Evolutionary conservation across 2,888 invertebrate species (phyloP).

Genomic region (Thera obeliscata): DNA sequence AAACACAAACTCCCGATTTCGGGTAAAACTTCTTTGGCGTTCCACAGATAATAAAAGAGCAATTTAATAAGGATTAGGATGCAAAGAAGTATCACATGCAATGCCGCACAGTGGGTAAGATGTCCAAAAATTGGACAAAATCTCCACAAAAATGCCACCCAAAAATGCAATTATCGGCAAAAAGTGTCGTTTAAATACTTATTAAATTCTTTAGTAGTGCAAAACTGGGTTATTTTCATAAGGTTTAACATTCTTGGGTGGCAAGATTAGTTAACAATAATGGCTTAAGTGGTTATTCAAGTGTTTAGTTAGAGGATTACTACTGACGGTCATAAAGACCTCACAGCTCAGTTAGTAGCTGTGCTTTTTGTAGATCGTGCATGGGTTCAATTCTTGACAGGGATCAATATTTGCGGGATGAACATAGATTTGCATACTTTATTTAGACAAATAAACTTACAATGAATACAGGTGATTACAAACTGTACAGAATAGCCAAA

Average conservation of each 20-base stretch:
- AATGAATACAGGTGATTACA: too few relatives aligned
- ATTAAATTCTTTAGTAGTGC: constrained; percentile 47
- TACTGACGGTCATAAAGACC: constrained; percentile 49
- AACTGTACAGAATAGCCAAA: too few relatives aligned
- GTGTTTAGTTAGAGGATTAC: constrained; percentile 73
- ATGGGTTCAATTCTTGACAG: too few relatives aligned
- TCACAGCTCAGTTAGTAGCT: not conserved
- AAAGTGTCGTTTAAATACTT: constrained; percentile 41
- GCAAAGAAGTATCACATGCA: constrained; percentile 28
- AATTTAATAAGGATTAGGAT: constrained; percentile 26
- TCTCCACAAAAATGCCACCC: constrained; percentile 45
- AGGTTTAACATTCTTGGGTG: constrained; percentile 61
- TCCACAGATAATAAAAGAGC: constrained; percentile 8
- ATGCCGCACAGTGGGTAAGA: constrained; percentile 39
- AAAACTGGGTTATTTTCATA: constrained; percentile 55
- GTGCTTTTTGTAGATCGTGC: too few relatives aligned
- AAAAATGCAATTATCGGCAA: constrained; percentile 42
- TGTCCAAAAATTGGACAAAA: constrained; percentile 32
- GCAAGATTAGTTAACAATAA: constrained; percentile 49
- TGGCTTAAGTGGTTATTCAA: constrained; percentile 58
- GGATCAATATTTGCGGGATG: too few relatives aligned
- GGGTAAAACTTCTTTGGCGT: not conserved
- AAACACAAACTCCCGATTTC: not conserved
- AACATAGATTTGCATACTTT: too few relatives aligned
- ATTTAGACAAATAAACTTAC: too few relatives aligned